Conservation (phyloP, 2,113 vertebrate genomes). For the Terrapene triunguis region DNA sequence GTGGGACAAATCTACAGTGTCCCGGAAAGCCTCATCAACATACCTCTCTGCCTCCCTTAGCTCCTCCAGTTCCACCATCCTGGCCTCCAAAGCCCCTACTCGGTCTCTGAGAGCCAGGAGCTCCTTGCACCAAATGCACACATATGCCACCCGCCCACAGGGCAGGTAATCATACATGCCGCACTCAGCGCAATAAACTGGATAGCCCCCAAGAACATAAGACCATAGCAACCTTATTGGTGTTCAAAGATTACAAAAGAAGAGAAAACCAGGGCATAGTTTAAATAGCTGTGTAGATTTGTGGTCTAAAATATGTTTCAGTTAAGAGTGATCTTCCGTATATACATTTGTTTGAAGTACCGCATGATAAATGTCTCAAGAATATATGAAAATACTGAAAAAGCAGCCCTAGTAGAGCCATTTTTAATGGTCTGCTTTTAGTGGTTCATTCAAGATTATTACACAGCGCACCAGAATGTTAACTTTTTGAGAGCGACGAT, state of each 20-base stretch:
- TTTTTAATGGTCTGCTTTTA: not conserved
- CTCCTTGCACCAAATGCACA: no score
- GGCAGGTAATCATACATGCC: no score
- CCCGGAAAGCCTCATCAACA: no score
- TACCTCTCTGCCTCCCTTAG: no score
- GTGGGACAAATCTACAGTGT: no score
- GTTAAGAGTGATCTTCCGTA: not conserved
- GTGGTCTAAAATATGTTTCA: not conserved
- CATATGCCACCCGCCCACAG: no score
- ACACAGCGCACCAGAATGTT: not conserved
- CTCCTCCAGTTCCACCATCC: no score
- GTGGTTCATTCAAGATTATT: not conserved
- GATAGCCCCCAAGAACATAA: not conserved
- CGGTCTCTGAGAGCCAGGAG: no score
- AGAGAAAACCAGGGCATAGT: not conserved
- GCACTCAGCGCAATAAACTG: no score
- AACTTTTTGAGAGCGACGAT: fast-evolving
- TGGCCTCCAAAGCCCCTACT: no score
- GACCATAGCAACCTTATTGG: no score
- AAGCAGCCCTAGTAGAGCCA: not conserved
- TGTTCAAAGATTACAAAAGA: not conserved
- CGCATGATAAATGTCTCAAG: not conserved
- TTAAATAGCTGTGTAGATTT: not conserved
- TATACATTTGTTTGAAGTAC: not conserved
- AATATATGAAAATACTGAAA: no score